Evolutionary conservation across 2,888 invertebrate genomes (phyloP), one percentile per base, ranked within the genome.

Genomic region (Amphipoea lucens): DNA sequence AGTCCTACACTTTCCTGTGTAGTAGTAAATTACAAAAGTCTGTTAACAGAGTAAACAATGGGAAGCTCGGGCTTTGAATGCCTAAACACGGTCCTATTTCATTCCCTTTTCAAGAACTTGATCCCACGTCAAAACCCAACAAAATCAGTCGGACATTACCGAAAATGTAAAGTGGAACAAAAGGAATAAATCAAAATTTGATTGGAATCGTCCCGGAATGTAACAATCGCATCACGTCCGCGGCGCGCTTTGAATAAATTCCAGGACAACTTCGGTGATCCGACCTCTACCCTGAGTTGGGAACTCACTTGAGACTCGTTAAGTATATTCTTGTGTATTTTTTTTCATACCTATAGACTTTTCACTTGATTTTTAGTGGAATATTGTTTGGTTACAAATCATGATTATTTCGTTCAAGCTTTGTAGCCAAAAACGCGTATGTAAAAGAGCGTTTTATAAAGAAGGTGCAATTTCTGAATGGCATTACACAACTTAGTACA

Each of bases 121-220:
- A 88, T 81, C 83, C 81, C 82, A 78, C 78, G 82, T 87, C 81
- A 88, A 88, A 91, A 83, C 83, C 82, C 88, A 90, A 91, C 86
- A 87, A 84, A 90, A 90, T 92, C 90, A 91, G 88, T 83, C 85
- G 85, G 88, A 88, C 87, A 90, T 90, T 89, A 89, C 89, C 85
- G 76, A 85, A 88, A 91, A 91, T 89, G 88, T 88, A 89, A 90
- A 92, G 89, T 90, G 90, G 92, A 92, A 94, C 91, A 91, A 92
- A 89, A 90, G 90, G 92, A 91, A 94, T 94, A 94, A 94, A 94
- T 94, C 94, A 94, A 93, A 94, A 92, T 94, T 92, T 92, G 94
- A 94, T 95, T 94, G 93, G 92, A 91, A 90, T 91, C 90, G 90
- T 87, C 90, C 89, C 90, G 88, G 91, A 93, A 91, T 92, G 93